Evolutionary conservation across 2,113 vertebrate genomes (phyloP).

Genomic region (Scomber scombrus): DNA sequence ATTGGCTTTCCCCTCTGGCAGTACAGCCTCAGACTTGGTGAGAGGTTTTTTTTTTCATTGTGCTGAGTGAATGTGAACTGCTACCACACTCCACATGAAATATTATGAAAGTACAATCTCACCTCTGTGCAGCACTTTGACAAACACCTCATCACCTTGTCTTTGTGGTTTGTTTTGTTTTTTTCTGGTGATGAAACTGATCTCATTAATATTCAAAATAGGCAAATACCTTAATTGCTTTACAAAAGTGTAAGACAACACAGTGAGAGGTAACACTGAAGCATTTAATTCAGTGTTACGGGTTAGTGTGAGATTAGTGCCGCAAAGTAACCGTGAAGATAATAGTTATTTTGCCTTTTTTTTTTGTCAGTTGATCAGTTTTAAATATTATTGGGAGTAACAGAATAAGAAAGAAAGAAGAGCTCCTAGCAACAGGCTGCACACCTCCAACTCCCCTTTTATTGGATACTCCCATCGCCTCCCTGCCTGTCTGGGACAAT

Average conservation of each 20-base stretch:
- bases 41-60: constrained; percentile 38
- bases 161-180: not conserved
- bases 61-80: constrained; percentile 70
- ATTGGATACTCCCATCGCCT: too few relatives aligned
- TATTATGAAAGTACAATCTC: constrained; percentile 58
- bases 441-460: too few relatives aligned
- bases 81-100: constrained; percentile 50
- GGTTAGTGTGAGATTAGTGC: too few relatives aligned
- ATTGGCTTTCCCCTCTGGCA: constrained; percentile 73
- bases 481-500: too few relatives aligned
- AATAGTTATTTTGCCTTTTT: too few relatives aligned
- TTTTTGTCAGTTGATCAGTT: too few relatives aligned
- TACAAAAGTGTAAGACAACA: not conserved
- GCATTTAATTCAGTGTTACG: too few relatives aligned
- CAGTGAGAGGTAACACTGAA: too few relatives aligned
- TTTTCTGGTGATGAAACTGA: not conserved
- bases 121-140: constrained; percentile 51
- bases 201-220: not conserved
- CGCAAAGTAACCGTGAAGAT: too few relatives aligned
- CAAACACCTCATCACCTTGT: constrained; percentile 14
- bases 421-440: too few relatives aligned
- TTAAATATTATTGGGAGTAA: too few relatives aligned
- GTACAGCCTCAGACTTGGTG: constrained; percentile 38
- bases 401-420: too few relatives aligned
- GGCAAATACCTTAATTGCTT: not conserved